Evolutionary conservation across 2,797 vertebrate species (phyloP).

Genomic region (Centroberyx gerrardi): DNA sequence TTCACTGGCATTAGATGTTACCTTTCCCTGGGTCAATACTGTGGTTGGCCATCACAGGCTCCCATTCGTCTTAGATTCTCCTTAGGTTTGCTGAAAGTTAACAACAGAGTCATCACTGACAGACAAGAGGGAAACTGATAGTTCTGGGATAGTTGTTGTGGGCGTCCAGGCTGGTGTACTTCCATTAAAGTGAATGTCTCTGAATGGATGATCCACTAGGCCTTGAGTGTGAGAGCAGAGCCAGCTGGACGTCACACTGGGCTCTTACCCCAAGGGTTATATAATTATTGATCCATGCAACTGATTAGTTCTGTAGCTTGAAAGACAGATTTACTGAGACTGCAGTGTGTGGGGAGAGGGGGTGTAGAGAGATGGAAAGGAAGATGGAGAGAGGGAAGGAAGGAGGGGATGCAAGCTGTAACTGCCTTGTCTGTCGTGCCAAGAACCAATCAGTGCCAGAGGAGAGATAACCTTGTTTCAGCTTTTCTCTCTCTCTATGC

Average conservation of each 20-base stretch:
- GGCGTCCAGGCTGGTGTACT: neutral
- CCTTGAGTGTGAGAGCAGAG: constrained; percentile 12
- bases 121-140: neutral
- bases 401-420: neutral
- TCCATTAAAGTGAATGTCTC: constrained; percentile 12
- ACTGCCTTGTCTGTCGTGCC: neutral
- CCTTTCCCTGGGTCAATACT: neutral
- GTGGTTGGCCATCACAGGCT: neutral
- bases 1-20: neutral
- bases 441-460: constrained; percentile 1
- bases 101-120: too few species aligned
- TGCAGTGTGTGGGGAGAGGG: neutral
- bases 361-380: constrained; percentile 5
- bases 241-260: constrained; percentile 15
- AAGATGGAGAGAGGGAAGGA: constrained; percentile 10
- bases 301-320: constrained; percentile 22
- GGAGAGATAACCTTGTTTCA: constrained; percentile 16
- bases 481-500: constrained; percentile 1
- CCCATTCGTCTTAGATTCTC: too few species aligned
- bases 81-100: neutral
- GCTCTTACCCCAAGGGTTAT: constrained; percentile 13
- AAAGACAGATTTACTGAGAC: constrained; percentile 13
- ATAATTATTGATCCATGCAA: constrained; percentile 41
- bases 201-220: neutral
- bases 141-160: neutral